Percentiles rank a stretch among this genome's conserved stretches.
These are phyloP conservation scores for Nomada flava DNA, from an alignment of 2,888 invertebrate genomes.

Conservation along the genomic window DNA sequence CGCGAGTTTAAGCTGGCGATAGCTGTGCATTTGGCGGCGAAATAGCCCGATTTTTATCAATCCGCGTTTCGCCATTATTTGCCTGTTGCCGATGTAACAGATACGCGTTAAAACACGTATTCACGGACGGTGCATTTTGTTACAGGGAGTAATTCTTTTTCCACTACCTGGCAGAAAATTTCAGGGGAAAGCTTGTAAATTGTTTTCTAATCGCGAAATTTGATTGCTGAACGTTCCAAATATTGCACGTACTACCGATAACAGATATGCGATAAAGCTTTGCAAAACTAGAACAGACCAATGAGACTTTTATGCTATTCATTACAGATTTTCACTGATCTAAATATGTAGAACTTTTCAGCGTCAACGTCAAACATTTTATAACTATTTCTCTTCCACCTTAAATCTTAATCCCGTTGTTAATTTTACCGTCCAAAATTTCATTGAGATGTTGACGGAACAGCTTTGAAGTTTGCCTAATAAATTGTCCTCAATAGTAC, in stretches of 20 bases:
- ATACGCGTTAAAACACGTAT: slow-evolving; percentile 26
- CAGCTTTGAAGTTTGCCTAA: not conserved
- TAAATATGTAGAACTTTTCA: not conserved
- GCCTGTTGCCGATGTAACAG: slow-evolving; percentile 33
- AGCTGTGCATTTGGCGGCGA: slow-evolving; percentile 3
- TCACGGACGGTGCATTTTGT: not conserved
- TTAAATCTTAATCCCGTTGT: no score
- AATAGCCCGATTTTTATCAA: slow-evolving; percentile 48
- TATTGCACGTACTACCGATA: not conserved
- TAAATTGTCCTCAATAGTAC: slow-evolving; percentile 57
- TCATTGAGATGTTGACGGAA: not conserved
- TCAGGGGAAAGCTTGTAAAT: slow-evolving; percentile 1
- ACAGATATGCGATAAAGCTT: not conserved
- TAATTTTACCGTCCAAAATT: not conserved
- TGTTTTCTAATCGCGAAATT: not conserved
- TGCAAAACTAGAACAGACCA: not conserved
- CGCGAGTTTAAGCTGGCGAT: slow-evolving; percentile 29
- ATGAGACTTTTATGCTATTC: not conserved
- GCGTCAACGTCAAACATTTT: not conserved
- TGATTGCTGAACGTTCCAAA: not conserved
- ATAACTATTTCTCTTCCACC: not conserved
- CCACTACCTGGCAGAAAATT: not conserved
- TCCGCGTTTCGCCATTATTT: slow-evolving; percentile 43
- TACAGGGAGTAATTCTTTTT: not conserved
- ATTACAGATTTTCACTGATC: not conserved